Percentiles rank a stretch among this genome's conserved stretches.
Evolutionary conservation across 2,888 invertebrate species (phyloP).

Genomic region (Sinhomidia bicolor): DNA sequence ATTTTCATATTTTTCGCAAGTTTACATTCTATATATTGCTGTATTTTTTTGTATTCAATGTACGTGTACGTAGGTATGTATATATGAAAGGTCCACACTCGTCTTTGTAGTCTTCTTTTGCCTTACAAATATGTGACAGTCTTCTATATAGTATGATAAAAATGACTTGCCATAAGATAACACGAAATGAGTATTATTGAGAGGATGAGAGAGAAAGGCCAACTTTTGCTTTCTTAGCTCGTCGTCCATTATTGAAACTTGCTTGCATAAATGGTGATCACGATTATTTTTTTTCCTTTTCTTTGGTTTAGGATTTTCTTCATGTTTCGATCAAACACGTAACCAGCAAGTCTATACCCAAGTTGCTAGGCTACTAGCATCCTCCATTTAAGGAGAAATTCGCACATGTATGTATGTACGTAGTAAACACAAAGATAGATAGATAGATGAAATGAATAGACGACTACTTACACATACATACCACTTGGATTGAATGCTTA

Average conservation of each 20-base stretch:
- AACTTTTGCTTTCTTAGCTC: slow-evolving; percentile 37
- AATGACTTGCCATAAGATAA: slow-evolving; percentile 29
- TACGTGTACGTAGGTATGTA: too few relatives aligned
- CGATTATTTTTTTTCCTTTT: slow-evolving; percentile 29
- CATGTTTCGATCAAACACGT: not conserved
- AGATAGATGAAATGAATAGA: not conserved
- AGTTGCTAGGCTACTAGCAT: not conserved
- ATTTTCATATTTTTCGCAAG: not conserved
- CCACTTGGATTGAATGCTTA: slow-evolving; percentile 39
- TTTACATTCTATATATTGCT: not conserved
- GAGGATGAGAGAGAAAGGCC: slow-evolving; percentile 14
- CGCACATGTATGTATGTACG: not conserved
- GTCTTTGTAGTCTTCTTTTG: not conserved
- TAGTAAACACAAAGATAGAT: not conserved
- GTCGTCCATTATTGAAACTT: slow-evolving; percentile 38
- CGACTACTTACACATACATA: not conserved
- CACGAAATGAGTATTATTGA: not conserved
- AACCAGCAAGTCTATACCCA: not conserved
- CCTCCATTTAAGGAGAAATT: not conserved
- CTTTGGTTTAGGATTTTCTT: slow-evolving; percentile 3
- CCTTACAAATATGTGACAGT: not conserved
- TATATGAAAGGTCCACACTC: not conserved
- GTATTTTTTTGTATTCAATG: too few relatives aligned
- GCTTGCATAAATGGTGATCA: slow-evolving; percentile 40
- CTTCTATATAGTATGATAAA: slow-evolving; percentile 18